phyloP scores from a whole-genome alignment of 2,797 vertebrate genomes.

The Simalia tracyae region DNA sequence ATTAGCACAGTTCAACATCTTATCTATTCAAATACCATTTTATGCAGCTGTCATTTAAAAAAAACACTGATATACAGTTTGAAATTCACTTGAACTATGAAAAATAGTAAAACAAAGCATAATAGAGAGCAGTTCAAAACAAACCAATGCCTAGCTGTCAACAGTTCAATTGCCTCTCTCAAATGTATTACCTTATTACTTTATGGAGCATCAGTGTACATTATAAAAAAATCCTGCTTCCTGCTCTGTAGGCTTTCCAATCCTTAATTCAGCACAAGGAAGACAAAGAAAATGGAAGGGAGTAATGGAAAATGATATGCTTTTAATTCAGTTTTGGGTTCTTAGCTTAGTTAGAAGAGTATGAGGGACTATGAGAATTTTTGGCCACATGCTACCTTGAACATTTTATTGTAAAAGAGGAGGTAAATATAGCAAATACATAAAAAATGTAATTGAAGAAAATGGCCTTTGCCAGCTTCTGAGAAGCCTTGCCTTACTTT shows the following conservation, averaged over 20 bases:
- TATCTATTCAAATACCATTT: too few relatives aligned
- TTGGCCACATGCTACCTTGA: not conserved
- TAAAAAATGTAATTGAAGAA: not conserved
- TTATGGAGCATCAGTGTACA: not conserved
- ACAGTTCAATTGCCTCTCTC: not conserved
- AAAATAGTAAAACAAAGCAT: not conserved
- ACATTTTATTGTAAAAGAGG: not conserved
- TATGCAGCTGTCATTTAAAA: too few relatives aligned
- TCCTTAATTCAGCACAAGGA: not conserved
- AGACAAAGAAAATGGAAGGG: not conserved
- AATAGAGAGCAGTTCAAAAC: not conserved
- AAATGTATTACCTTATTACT: not conserved
- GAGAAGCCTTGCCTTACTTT: not conserved
- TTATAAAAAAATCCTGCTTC: not conserved
- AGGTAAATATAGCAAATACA: not conserved
- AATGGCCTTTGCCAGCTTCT: not conserved
- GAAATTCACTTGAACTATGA: not conserved
- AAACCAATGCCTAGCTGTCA: not conserved
- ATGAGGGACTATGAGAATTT: not conserved
- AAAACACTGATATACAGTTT: not conserved
- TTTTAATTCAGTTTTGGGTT: not conserved
- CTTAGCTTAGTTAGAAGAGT: not conserved
- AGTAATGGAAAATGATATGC: not conserved
- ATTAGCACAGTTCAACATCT: too few relatives aligned
- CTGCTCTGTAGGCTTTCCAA: not conserved